Evolutionary conservation across 30 jellyfish, hydroid and myxozoan genomes (phyloP), one percentile per base, ranked within the genome.

Genomic region (Pelagia noctiluca): DNA sequence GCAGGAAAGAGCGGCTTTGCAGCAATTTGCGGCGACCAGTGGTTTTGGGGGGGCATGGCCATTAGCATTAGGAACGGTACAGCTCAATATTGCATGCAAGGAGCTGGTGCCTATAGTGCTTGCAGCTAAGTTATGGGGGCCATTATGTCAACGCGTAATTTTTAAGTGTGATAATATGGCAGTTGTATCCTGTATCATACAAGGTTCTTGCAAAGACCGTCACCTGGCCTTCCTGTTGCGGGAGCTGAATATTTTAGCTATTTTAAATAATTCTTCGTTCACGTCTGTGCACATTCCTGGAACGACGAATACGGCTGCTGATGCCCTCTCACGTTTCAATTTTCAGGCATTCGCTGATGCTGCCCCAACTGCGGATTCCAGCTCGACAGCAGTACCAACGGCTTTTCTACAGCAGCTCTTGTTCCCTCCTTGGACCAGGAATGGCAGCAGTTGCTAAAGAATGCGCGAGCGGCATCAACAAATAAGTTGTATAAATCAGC

Each of bases 341-440:
- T 42, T 42, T 16, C 57, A 42, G 57, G 57, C 57, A 26, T 65
- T 65, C 35, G 21, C 11, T 4, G 8, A 4, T 5, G 24, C 21
- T n/a, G 71, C 28, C 10, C 50, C 78, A 65, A 33, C 52, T 22
- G 78, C 78, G 62, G 50, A 13, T 65, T 34, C 53, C 21, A 34
- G 54, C 50, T 34, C 78, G 5, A 21, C 11, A 30, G 23, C 1
- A 26, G 33, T 65, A 25, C 78, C 48, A 3, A 23, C 22, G 28
- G 78, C 31, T 26, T 11, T 65, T 3, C 53, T 65, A 1, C 48
- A 33, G 28, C 1, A 2, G 30, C 57, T 65, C 0, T 26, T 65
- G 16, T 24, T 32, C 13, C 53, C 53, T 18, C 53, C 53, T 32
- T 65, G 53, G 78, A 65, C 50, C 50, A 32, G n/a, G 22, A 19